phyloP scores from a whole-genome alignment of 2,113 vertebrate species.

The Rhinolophus ferrumequinum region DNA sequence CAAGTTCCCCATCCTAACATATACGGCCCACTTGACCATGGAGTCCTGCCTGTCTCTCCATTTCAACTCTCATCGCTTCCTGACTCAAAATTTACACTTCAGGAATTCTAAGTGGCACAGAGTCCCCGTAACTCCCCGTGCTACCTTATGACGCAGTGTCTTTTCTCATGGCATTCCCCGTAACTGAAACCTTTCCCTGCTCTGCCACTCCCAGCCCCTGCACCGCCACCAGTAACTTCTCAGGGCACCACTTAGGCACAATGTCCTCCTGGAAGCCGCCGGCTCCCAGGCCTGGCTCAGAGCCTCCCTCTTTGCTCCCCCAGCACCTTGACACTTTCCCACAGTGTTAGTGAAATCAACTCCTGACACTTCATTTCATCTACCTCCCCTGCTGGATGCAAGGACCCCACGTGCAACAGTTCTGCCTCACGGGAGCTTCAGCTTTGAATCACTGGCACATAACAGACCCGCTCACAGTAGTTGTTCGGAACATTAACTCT shows the following conservation, averaged over 20 bases:
- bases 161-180: background rate
- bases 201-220: background rate
- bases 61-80: background rate
- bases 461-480: background rate
- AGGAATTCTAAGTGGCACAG: background rate
- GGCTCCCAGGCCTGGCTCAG: background rate
- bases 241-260: background rate
- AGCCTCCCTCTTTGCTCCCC: background rate
- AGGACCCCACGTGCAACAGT: background rate
- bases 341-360: background rate
- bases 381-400: background rate
- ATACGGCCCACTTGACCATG: fast-evolving
- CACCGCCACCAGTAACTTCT: background rate
- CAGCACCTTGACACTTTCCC: background rate
- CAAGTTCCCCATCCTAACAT: background rate
- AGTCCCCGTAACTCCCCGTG: background rate
- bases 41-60: background rate
- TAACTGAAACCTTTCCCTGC: background rate
- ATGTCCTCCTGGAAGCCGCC: background rate
- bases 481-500: background rate
- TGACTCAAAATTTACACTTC: background rate
- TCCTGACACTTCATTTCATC: background rate
- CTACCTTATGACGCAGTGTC: background rate
- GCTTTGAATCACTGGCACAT: background rate
- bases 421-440: background rate